Evolutionary conservation across 1,140 invertebrate species (phyloP), one percentile per base, ranked within the genome.

Genomic region (Dendroctonus valens): DNA sequence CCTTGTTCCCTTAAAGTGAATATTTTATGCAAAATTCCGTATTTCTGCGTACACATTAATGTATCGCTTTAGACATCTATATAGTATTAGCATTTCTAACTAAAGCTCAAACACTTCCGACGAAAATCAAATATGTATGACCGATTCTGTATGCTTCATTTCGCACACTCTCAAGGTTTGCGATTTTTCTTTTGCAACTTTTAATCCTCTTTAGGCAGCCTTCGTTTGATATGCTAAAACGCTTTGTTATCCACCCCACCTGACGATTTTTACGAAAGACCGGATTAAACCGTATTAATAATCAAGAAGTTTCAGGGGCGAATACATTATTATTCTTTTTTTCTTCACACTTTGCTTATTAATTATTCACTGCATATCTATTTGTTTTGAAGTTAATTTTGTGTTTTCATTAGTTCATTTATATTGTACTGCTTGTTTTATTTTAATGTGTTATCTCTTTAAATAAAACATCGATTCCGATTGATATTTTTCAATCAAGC

Each of bases 101-200:
- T 66, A 66, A 66, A 66, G 64, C 64, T 66, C 64, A 59, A 66
- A 59, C 57, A 59, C 55, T 66, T 66, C 57, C 57, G 12, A 59
- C 42, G 39, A 52, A 55, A 59, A 65, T 65, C 39, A 50, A 65
- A 66, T 66, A 66, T 66, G 59, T 66, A 66, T 66, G 64, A 66
- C 42, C 38, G 50, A 66, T 53, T 53, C 49, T 41, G 64, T 66
- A 66, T 59, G 64, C 64, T 66, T 66, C 64, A 66, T 66, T 66
- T 66, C 64, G 41, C 55, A 44, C 57, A 57, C 55, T 57, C 49
- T 44, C 26, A 58, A 49, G 55, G 39, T 58, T 65, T 37, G 39
- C 44, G 7, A 59, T 66, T 66, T 59, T 53, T 59, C 50, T 59
- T 66, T 59, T 66, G 39, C 40, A 12, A 52, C 9, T 53, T 66